These are phyloP conservation scores for Hermodice carunculata DNA, from an alignment of 2,888 invertebrate species.

Conservation along the genomic window DNA sequence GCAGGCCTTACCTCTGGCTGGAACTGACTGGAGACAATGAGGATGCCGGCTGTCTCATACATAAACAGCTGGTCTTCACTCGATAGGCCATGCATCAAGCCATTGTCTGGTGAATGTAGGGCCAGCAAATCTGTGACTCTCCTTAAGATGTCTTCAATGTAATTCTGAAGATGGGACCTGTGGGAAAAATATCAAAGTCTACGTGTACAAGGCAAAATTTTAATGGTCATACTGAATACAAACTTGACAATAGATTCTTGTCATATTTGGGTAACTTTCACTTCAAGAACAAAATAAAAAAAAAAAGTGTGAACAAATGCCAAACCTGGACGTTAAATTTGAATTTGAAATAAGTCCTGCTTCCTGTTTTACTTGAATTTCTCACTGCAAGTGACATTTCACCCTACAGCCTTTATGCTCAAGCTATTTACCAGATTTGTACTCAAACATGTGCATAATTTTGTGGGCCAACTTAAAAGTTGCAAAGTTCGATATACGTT, in stretches of 20 bases:
- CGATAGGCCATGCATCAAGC: slow-evolving; percentile 65
- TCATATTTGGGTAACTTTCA: too few species aligned
- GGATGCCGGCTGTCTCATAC: slow-evolving; percentile 74
- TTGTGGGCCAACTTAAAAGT: too few species aligned
- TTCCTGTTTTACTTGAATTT: too few species aligned
- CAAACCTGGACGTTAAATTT: not conserved
- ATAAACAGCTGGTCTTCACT: slow-evolving; percentile 74
- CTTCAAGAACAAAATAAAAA: slow-evolving; percentile 23
- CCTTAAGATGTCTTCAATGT: slow-evolving; percentile 72
- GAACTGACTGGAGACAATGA: slow-evolving; percentile 73
- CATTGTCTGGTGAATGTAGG: slow-evolving; percentile 69
- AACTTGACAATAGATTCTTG: too few species aligned
- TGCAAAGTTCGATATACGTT: too few species aligned
- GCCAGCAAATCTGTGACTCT: slow-evolving; percentile 72
- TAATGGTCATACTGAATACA: too few species aligned
- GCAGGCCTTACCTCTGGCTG: slow-evolving; percentile 66
- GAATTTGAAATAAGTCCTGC: too few species aligned
- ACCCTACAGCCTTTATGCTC: too few species aligned
- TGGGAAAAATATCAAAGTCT: not conserved
- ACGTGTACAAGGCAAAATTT: not conserved
- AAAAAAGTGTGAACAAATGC: slow-evolving; percentile 36
- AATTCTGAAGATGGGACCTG: slow-evolving; percentile 69
- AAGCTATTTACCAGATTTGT: too few species aligned
- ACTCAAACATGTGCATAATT: too few species aligned
- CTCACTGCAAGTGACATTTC: too few species aligned